Conservation (phyloP, 2,888 invertebrate genomes). For the Dichetophora obliterata region DNA sequence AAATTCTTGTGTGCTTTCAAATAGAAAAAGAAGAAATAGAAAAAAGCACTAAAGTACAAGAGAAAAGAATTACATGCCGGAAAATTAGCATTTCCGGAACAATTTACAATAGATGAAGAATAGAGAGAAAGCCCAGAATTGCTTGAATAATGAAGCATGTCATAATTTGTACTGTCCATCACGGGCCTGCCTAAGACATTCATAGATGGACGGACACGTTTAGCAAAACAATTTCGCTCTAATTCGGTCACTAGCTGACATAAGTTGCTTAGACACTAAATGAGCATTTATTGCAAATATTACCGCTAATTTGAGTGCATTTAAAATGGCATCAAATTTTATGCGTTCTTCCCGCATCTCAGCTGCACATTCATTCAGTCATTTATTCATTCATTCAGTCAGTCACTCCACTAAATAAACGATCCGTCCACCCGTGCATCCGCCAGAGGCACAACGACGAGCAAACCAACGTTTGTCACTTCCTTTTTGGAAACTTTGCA, state of each 20-base stretch:
- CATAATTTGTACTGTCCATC: not conserved
- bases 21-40: not conserved
- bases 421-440: slow-evolving; percentile 63
- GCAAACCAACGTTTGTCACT: slow-evolving; percentile 32
- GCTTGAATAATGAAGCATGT: not conserved
- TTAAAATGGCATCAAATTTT: slow-evolving; percentile 30
- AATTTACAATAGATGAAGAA: not conserved
- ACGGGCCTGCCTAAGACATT: too few species aligned
- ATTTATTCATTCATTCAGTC: slow-evolving; percentile 12
- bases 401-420: slow-evolving; percentile 45
- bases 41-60: not conserved
- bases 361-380: not conserved
- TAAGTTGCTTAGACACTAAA: not conserved
- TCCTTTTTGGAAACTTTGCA: slow-evolving; percentile 36
- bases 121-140: not conserved
- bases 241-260: too few species aligned
- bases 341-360: not conserved
- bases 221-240: too few species aligned
- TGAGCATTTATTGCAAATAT: slow-evolving; percentile 1
- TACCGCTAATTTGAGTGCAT: slow-evolving; percentile 15
- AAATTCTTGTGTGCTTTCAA: not conserved
- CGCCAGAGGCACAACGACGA: slow-evolving; percentile 46
- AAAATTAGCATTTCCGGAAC: slow-evolving; percentile 20
- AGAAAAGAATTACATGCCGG: not conserved
- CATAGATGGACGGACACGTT: too few species aligned